Evolutionary conservation across 2,797 vertebrate species (phyloP).

Genomic region (Aulostomus chinensis): DNA sequence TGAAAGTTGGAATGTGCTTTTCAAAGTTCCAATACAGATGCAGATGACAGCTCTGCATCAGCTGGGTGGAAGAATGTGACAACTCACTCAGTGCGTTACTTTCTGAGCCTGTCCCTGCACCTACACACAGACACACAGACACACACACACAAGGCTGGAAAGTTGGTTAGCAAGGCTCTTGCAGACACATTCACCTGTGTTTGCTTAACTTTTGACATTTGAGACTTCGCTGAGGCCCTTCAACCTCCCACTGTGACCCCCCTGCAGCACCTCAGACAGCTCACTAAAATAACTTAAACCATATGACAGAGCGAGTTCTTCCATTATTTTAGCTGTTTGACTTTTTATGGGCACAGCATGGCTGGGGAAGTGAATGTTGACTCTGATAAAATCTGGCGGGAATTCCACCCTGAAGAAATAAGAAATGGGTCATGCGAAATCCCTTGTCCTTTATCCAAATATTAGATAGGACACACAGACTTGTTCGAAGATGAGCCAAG

Average conservation of each 20-base stretch:
- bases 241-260: not conserved
- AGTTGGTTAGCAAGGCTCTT: not conserved
- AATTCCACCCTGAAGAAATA: too few relatives aligned
- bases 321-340: not conserved
- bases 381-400: not conserved
- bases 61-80: not conserved
- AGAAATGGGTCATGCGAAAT: not conserved
- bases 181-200: not conserved
- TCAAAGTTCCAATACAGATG: not conserved
- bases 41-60: constrained; percentile 6
- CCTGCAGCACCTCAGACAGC: not conserved
- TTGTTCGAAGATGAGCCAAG: too few relatives aligned
- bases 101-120: not conserved
- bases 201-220: constrained; percentile 7
- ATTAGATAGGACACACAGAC: too few relatives aligned
- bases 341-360: not conserved
- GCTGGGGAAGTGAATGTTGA: not conserved
- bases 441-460: too few relatives aligned
- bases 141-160: not conserved
- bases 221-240: constrained; percentile 1
- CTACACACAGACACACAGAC: not conserved
- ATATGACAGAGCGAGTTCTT: not conserved
- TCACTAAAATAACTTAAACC: not conserved
- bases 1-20: not conserved
- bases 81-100: not conserved